phyloP scores from a whole-genome alignment of 2,797 vertebrate species.

The Sus cebifrons region DNA sequence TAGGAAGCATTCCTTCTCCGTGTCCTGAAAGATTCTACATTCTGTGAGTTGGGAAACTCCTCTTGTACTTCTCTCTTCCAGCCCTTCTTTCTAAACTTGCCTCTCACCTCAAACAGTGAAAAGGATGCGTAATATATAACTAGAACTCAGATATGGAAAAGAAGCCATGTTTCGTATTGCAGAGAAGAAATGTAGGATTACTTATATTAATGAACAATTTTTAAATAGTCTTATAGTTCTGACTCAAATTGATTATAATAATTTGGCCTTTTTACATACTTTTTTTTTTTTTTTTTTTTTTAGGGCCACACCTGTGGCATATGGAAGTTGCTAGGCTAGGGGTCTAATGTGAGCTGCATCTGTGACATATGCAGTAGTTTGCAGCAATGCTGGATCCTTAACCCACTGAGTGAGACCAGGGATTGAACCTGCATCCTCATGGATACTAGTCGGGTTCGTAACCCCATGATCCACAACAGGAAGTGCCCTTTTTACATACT shows the following conservation, averaged over 20 bases:
- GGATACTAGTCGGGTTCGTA: no score
- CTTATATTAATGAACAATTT: not conserved
- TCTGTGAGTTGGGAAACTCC: not conserved
- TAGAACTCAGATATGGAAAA: not conserved
- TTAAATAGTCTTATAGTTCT: not conserved
- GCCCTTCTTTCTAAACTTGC: not conserved
- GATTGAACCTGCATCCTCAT: no score
- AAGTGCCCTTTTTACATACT: no score
- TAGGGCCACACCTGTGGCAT: no score
- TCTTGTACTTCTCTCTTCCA: not conserved
- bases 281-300: no score
- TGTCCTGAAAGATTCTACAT: not conserved
- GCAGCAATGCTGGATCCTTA: no score
- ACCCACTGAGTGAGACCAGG: no score
- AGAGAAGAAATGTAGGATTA: not conserved
- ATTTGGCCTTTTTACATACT: not conserved
- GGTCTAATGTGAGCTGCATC: no score
- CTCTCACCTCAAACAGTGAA: not conserved
- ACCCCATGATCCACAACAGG: no score
- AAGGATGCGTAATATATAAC: not conserved
- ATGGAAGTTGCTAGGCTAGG: no score
- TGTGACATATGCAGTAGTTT: no score
- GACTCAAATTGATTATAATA: not conserved
- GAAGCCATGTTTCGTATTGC: not conserved
- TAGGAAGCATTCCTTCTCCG: not conserved